phyloP scores from a whole-genome alignment of 2,113 vertebrate species.

The Pleuronectes platessa region DNA sequence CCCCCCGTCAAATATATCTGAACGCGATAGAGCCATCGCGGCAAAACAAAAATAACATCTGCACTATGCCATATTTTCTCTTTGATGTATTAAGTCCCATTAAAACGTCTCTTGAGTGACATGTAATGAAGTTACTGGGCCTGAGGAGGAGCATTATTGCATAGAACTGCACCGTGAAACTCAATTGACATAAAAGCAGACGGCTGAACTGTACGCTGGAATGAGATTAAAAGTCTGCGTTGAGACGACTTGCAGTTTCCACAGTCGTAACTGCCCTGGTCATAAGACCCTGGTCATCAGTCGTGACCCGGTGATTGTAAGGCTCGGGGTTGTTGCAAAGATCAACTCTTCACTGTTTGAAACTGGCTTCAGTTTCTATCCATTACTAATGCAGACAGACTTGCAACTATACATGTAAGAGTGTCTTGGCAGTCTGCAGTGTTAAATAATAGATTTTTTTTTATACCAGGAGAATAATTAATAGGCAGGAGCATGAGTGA shows the following conservation, averaged over 20 bases:
- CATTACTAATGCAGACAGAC: constrained; percentile 26
- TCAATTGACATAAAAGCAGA: constrained; percentile 64
- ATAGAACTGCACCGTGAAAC: constrained; percentile 47
- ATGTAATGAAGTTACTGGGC: constrained; percentile 58
- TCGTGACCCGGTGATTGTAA: not conserved
- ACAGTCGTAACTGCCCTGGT: constrained; percentile 15
- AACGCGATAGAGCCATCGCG: not conserved
- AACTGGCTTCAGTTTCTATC: constrained; percentile 8
- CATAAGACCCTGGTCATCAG: constrained; percentile 33
- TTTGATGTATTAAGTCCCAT: constrained; percentile 29
- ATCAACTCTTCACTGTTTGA: constrained; percentile 20
- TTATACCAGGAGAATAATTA: constrained; percentile 30
- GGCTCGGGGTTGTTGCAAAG: constrained; percentile 2
- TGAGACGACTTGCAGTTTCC: constrained; percentile 30
- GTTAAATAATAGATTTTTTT: constrained; percentile 43
- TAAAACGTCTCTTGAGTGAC: constrained; percentile 41
- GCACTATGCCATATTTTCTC: constrained; percentile 17
- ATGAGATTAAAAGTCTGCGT: constrained; percentile 57
- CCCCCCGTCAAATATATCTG: constrained; percentile 7
- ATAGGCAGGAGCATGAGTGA: not conserved
- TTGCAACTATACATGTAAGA: constrained; percentile 43
- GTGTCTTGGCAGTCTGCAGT: constrained; percentile 18
- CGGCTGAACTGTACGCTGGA: constrained; percentile 22
- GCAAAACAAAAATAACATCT: constrained; percentile 53
- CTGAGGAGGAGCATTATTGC: constrained; percentile 45